These are phyloP conservation scores for Philotrypesis tridentata DNA, from an alignment of 1,140 invertebrate species.

Conservation along the genomic window DNA sequence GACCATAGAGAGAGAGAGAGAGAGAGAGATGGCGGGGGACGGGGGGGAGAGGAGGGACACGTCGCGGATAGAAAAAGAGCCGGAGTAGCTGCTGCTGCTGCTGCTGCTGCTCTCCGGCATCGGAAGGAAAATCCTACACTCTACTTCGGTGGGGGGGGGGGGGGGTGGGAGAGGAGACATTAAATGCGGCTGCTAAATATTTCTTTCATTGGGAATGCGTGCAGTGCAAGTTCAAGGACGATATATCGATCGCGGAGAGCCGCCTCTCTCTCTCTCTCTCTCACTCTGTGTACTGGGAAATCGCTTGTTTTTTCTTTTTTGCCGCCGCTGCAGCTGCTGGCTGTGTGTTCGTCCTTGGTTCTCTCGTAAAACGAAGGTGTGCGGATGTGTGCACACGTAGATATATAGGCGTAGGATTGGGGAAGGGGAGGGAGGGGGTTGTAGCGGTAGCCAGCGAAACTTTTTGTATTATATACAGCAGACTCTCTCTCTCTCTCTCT, in stretches of 20 bases:
- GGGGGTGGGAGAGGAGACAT: not conserved
- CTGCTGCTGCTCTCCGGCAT: too few species aligned
- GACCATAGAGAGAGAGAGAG: not conserved
- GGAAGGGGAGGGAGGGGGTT: too few species aligned
- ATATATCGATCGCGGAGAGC: not conserved
- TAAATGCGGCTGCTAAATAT: not conserved
- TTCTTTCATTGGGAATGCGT: conserved; percentile 1
- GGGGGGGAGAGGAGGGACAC: not conserved
- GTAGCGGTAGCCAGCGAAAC: too few species aligned
- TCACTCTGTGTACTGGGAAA: too few species aligned
- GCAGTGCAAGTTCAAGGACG: conserved; percentile 1
- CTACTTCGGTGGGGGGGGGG: too few species aligned
- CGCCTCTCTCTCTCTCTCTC: too few species aligned
- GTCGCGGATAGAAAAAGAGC: conserved; percentile 22
- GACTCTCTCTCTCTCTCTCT: too few species aligned
- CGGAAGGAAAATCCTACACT: not conserved
- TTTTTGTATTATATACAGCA: too few species aligned
- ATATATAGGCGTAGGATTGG: not conserved
- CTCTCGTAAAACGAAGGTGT: not conserved
- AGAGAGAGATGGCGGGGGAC: not conserved
- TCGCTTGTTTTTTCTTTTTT: not conserved
- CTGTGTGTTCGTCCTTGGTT: not conserved
- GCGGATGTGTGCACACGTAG: too few species aligned
- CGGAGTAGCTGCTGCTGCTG: too few species aligned
- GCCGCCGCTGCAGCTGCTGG: too few species aligned